A percentile compares a stretch with the other conserved stretches of the same genome.
Evolutionary conservation across 2,888 invertebrate species (phyloP).

Genomic region (Xanthorhoe spadicearia): DNA sequence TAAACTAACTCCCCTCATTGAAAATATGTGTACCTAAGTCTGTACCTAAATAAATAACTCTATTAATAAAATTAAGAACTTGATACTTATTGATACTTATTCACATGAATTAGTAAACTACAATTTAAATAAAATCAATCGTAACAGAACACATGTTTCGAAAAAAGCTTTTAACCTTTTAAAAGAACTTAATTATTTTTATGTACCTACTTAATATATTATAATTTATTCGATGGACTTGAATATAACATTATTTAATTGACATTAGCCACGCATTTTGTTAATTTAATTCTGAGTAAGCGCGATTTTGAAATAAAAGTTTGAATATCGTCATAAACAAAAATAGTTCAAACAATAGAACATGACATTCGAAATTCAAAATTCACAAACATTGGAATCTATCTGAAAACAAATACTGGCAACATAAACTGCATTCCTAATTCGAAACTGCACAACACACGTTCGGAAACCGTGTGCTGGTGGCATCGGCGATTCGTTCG

Average conservation of each 20-base stretch:
- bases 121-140: neutral
- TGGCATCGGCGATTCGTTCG: slow-evolving; percentile 73
- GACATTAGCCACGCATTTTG: neutral
- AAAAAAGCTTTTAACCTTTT: slow-evolving; percentile 55
- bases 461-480: slow-evolving; percentile 74
- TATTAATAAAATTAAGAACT: too few relatives aligned
- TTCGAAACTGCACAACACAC: slow-evolving; percentile 61
- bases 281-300: neutral
- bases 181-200: slow-evolving; percentile 17
- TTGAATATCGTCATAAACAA: too few relatives aligned
- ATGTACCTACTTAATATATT: neutral
- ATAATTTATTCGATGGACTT: neutral
- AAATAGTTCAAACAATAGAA: neutral
- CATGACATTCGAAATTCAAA: neutral
- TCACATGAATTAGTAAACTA: too few relatives aligned
- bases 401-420: neutral
- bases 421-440: slow-evolving; percentile 60
- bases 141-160: slow-evolving; percentile 54
- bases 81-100: too few relatives aligned
- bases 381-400: neutral
- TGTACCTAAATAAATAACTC: too few relatives aligned
- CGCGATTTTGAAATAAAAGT: too few relatives aligned
- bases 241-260: neutral
- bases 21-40: too few relatives aligned
- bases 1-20: too few relatives aligned